Evolutionary conservation across 1,140 invertebrate genomes (phyloP).

Genomic region (Lethocerus indicus): DNA sequence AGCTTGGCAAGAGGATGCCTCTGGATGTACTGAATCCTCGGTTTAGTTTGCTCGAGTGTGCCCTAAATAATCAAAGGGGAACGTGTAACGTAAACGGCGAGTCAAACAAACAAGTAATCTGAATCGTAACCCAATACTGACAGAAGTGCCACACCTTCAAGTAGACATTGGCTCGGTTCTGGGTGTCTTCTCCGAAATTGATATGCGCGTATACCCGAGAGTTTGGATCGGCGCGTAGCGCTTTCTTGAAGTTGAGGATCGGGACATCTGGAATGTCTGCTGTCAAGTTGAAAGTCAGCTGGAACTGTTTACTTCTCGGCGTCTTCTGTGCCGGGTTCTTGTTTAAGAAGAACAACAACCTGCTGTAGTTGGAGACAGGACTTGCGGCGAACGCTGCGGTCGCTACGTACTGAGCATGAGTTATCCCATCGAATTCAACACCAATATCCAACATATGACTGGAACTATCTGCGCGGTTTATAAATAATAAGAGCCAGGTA

Average conservation of each 20-base stretch:
- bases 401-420: conserved; percentile 26
- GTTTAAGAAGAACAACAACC: conserved; percentile 25
- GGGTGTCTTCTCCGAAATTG: conserved; percentile 25
- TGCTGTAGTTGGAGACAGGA: conserved; percentile 30
- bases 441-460: conserved; percentile 29
- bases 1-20: conserved; percentile 23
- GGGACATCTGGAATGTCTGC: conserved; percentile 26
- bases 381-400: conserved; percentile 32
- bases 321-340: conserved; percentile 18
- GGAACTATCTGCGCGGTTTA: conserved; percentile 22
- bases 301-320: conserved; percentile 13
- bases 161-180: conserved; percentile 17
- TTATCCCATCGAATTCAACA: conserved; percentile 28
- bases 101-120: too few species aligned
- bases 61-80: too few species aligned
- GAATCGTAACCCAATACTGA: too few species aligned
- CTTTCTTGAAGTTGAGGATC: conserved; percentile 29
- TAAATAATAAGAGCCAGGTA: not conserved
- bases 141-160: too few species aligned
- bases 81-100: too few species aligned
- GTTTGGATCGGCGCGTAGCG: conserved; percentile 28
- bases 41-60: too few species aligned
- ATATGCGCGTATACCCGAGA: conserved; percentile 28
- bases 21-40: conserved; percentile 12
- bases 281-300: conserved; percentile 23